Percentiles rank a stretch among this genome's conserved stretches.
Conservation (phyloP, 2,888 invertebrate species). For the Selenia dentaria region DNA sequence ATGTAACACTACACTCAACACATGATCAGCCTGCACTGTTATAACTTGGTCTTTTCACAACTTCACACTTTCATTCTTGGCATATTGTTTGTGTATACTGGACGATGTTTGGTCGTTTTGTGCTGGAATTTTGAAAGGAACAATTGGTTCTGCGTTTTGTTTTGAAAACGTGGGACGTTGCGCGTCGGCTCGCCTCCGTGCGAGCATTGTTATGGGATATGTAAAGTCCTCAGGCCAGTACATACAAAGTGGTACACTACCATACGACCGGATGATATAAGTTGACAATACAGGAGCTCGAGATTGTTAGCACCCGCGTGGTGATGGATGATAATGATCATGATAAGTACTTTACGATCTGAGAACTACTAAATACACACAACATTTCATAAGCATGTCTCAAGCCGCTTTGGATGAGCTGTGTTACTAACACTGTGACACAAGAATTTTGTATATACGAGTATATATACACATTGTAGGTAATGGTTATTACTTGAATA, state of each 20-base stretch:
- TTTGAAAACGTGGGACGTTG: slow-evolving; percentile 70
- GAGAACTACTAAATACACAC: too few relatives aligned
- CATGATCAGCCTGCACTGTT: slow-evolving; percentile 58
- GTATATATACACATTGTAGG: too few relatives aligned
- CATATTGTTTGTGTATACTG: slow-evolving; percentile 72
- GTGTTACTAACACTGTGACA: too few relatives aligned
- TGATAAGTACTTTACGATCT: too few relatives aligned
- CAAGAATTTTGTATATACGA: too few relatives aligned
- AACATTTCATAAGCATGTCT: too few relatives aligned
- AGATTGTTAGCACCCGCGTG: too few relatives aligned
- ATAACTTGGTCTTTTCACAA: slow-evolving; percentile 24
- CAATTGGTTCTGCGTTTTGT: slow-evolving; percentile 72
- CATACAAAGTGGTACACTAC: slow-evolving; percentile 1
- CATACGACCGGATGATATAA: slow-evolving; percentile 8
- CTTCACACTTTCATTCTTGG: slow-evolving; percentile 48
- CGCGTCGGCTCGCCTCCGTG: slow-evolving; percentile 52
- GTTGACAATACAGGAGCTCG: neutral
- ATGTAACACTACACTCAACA: slow-evolving; percentile 61
- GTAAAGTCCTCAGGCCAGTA: slow-evolving; percentile 45
- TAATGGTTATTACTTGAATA: too few relatives aligned
- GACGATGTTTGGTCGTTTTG: slow-evolving; percentile 75
- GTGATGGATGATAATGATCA: too few relatives aligned
- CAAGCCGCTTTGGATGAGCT: too few relatives aligned
- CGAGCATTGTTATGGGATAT: slow-evolving; percentile 66
- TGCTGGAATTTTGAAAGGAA: slow-evolving; percentile 73